These are phyloP conservation scores for Drosophila ananassae DNA, from an alignment of 1,140 invertebrate genomes.

Conservation along the genomic window DNA sequence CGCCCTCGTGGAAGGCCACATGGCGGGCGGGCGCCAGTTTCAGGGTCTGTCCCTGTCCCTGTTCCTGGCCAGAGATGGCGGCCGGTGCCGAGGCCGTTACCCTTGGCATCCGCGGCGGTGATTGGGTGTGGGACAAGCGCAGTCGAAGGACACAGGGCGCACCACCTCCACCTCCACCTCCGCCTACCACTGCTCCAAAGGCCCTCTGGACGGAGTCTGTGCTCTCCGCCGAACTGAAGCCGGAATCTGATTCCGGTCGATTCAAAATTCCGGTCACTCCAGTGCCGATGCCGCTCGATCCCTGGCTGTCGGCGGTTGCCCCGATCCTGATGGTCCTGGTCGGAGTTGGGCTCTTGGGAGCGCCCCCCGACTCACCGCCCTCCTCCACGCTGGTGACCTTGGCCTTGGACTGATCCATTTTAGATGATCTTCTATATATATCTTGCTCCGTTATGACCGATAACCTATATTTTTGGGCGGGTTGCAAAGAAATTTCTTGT, in stretches of 20 bases:
- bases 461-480: no score
- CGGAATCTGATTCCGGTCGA: background rate
- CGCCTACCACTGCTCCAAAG: no score
- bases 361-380: background rate
- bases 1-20: slow-evolving; percentile 92
- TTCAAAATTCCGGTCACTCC: no score
- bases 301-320: background rate
- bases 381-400: slow-evolving; percentile 1
- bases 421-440: background rate
- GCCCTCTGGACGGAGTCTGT: background rate
- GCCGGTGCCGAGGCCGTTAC: background rate
- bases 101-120: slow-evolving; percentile 63
- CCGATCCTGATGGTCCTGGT: background rate
- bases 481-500: no score
- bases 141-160: slow-evolving; percentile 31
- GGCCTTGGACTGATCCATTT: slow-evolving; percentile 22
- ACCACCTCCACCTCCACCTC: background rate
- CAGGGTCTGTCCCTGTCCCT: no score
- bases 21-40: slow-evolving; percentile 84
- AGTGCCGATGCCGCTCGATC: background rate
- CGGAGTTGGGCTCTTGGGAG: background rate
- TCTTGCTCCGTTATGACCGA: no score
- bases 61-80: no score
- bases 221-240: background rate
- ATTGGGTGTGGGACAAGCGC: slow-evolving; percentile 87